Evolutionary conservation across 2,113 vertebrate genomes (phyloP), one percentile per base, ranked within the genome.

Genomic region (Tachuris rubrigastra): DNA sequence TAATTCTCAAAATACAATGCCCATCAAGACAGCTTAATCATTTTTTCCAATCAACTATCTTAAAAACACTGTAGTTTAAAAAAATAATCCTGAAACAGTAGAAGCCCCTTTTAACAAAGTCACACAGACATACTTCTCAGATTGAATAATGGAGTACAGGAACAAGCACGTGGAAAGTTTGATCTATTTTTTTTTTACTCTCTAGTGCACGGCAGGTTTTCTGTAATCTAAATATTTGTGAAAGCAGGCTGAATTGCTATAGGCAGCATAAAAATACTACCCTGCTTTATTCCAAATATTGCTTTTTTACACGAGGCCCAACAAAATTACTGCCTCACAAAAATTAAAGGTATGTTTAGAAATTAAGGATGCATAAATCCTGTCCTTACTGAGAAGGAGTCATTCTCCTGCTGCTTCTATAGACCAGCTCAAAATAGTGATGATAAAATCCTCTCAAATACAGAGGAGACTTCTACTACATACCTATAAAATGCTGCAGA

Each of bases 141-240:
- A 74, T 41, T 94, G 92, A 96, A 75, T 87, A 97, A 95, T 93
- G 87, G 89, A 95, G 93, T 78, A 66, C 76, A 96, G 83, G 58
- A 91, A 84, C 44, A 87, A 96, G 92, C 85, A 97, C 86, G 83
- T 94, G 86, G 75, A 91, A 97, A 95, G 95, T 93, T 96, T 95
- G 83, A 83, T 93, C 63, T 78, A 62, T 84, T 85, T 87, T 85
- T 87, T 73, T 94, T 85, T 66, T 53, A 56, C 69, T 85, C 87
- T 78, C 80, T 80, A 71, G 46, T 86, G 50, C 89, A 86, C 3
- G 19, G 75, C 87, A 89, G 93, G 73, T 81, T 91, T 91, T 92
- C 74, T 95, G 63, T 56, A 77, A 78, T 30, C 81, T 94, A 88
- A 95, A 62, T 76, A 95, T 93, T 86, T 67, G 78, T 59, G 41